Evolutionary conservation across 2,888 invertebrate genomes (phyloP).

Genomic region (Eubasilissa splendida): DNA sequence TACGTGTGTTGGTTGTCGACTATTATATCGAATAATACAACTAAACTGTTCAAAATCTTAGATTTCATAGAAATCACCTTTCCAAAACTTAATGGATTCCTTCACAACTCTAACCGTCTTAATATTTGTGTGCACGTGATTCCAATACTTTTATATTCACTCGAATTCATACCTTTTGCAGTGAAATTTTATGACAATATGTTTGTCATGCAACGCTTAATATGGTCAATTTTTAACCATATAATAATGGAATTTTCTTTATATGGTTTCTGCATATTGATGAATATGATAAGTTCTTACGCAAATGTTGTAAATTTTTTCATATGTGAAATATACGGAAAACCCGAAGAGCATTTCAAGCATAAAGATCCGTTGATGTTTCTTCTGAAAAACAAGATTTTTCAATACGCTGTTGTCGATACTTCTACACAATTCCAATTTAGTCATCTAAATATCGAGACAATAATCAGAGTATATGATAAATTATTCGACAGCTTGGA

Average conservation of each 20-base stretch:
- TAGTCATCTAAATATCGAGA: background rate
- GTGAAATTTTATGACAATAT: too few species aligned
- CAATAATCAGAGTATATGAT: background rate
- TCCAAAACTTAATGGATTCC: too few species aligned
- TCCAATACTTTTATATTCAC: too few species aligned
- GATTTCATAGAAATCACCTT: too few species aligned
- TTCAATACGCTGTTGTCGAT: background rate
- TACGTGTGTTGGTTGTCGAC: too few species aligned
- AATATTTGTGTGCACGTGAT: too few species aligned
- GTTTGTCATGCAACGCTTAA: too few species aligned
- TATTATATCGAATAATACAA: too few species aligned
- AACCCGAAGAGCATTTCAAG: background rate
- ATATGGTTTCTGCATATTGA: background rate
- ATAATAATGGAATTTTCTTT: background rate
- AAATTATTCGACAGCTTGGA: background rate
- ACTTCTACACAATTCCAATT: background rate
- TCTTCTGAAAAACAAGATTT: background rate
- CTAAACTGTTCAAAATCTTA: too few species aligned
- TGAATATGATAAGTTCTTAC: background rate
- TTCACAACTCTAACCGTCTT: too few species aligned
- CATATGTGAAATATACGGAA: background rate
- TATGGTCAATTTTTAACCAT: background rate
- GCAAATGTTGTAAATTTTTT: background rate
- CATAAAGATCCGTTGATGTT: background rate
- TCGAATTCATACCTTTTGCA: too few species aligned